Evolutionary conservation across 2,888 invertebrate species (phyloP), one percentile per base, ranked within the genome.

Genomic region (Cerastis leucographa): DNA sequence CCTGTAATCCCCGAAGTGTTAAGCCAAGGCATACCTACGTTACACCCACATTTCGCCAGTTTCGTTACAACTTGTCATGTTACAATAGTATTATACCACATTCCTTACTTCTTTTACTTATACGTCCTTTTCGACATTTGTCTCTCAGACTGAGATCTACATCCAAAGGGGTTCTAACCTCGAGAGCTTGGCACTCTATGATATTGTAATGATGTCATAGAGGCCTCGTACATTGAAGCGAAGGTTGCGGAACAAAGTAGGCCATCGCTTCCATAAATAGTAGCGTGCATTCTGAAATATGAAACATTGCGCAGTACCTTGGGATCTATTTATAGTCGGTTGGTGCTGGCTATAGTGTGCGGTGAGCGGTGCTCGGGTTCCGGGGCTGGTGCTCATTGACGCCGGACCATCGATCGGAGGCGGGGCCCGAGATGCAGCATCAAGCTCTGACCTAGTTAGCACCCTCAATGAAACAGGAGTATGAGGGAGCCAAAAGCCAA

Each of bases 391-490:
- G 77, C 93, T 91, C 94, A 95, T 95, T 95, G 96, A 95, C 92
- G 95, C 92, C 90, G 91, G 88, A 80, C 81, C 90, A 95, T 95
- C 94, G 96, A 96, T 95, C 94, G 88, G 88, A 88, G 89, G 87
- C 89, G 90, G 90, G 85, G 90, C 91, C 91, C 91, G 91, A 92
- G 80, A 89, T 94, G 94, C 93, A 93, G 89, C 91, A 87, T 76
- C 91, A 88, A 92, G 92, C 90, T 90, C 81, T 95, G 95, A 95
- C 96, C 96, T 90, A 95, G 91, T 95, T 96, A 90, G 87, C 90
- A 89, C 91, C 91, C 92, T 96, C 95, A 96, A 96, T 96, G 96
- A 93, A 93, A 91, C 84, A 88, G 89, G 91, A 90, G 90, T 89
- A 85, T 88, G 83, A 85, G 85, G 76, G 69, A 74, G 79, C 78